Evolutionary conservation across 2,888 invertebrate genomes (phyloP).

Genomic region (Limnephilus lunatus): DNA sequence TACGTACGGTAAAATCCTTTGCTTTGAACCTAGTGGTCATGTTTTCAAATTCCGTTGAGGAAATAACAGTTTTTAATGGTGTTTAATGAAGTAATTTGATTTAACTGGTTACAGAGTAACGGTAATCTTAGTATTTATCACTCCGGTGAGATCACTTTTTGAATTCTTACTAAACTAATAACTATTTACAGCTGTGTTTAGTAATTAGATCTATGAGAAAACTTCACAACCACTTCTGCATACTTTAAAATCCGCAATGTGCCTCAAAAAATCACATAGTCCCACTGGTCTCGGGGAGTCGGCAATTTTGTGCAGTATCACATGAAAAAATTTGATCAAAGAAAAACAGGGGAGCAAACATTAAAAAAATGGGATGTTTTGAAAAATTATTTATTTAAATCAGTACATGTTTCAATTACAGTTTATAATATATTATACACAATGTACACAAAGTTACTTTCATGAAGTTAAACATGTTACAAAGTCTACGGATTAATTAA

Average conservation of each 20-base stretch:
- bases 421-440: constrained; percentile 57
- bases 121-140: no score
- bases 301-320: background rate
- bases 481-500: constrained; percentile 26
- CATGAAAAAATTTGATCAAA: background rate
- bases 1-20: background rate
- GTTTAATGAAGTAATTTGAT: no score
- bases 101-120: no score
- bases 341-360: background rate
- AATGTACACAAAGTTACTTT: constrained; percentile 51
- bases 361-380: background rate
- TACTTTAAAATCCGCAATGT: no score
- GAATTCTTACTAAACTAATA: no score
- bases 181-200: background rate
- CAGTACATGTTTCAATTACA: constrained; percentile 63
- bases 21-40: no score
- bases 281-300: background rate
- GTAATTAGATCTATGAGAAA: background rate
- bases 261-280: background rate
- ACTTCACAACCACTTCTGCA: no score
- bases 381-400: constrained; percentile 63
- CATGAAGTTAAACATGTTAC: constrained; percentile 2
- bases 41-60: no score
- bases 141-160: no score
- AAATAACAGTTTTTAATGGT: no score